Base-by-base conservation (phyloP, 2,113 vertebrate genomes). In the Caranx melampygus region DNA sequence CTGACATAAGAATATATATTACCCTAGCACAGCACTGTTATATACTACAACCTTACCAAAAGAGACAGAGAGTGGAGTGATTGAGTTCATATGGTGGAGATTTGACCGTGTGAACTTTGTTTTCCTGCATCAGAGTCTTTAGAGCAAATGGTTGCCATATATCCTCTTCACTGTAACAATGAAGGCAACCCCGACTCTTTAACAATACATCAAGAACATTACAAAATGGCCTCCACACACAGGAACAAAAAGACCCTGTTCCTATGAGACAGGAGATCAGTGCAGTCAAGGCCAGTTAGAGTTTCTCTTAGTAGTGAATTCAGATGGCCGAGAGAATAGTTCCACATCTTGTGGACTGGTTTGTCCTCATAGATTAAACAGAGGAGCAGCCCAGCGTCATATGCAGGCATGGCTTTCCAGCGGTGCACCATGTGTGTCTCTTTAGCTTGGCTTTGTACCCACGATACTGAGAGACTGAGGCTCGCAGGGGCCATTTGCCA, bases 371-470 rank as follows among this genome's bases (percentile, higher is more conserved):
- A 49, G 67, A 79, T 87, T 81, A 85, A 72, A 72, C 37, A 37
- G 64, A 61, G 68, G 31, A 65, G 55, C 70, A 42, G 51, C 26
- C 68, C 52, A 33, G 67, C 71, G 31, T 82, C 70, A 79, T 26
- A 66, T 31, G 33, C 33, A 2, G 5, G 20, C 16, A 49, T 33
- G 4, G 54, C 40, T 77, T 52, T 82, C 76, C 81, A 82, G 45
- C 57, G 34, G 71, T 52, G 79, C 16, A 20, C 52, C 66, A 44
- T 62, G 89, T 84, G 83, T 73, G 73, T 84, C 35, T 87, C 64
- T 84, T 81, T 83, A 75, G 80, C 55, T 72, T 87, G 87, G 85
- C 78, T 44, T 34, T 55, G 52, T 79, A 78, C 85, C 85, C 69
- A 33, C 6, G 5, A 55, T 66, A 82, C 65, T 79, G 51, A 75